Base-by-base conservation (phyloP, 1,140 invertebrate genomes). In the Drosophila mayri region DNA sequence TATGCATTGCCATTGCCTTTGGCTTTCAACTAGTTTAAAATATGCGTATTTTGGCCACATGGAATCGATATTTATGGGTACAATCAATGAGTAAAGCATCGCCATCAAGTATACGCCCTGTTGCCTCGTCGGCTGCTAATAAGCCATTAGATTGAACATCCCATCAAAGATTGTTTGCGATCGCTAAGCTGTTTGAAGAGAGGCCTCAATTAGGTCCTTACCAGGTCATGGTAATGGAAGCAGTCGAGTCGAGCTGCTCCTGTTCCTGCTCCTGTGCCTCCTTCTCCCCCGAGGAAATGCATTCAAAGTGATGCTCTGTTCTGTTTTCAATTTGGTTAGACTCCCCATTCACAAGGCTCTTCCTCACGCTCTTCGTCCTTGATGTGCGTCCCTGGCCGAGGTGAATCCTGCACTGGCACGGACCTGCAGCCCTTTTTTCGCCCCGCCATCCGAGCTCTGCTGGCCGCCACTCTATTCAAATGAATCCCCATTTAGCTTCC, bases 401-500 rank as follows among this genome's bases (percentile, higher is more conserved):
- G 28, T 16, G 37, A 30, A 16, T 37, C 20, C 37, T 18, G 46
- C n/a, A 18, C 62, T 54, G 62, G 22, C 66, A 35, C 32, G 47
- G 30, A 47, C 63, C 50, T 72, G 68, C 65, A 57, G 59, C 57
- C 54, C 58, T 11, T 76, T 63, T 65, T 50, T 11, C 18, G 25
- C 32, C 50, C 54, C 66, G 52, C 49, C 59, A 25, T 65, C 47
- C 38, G 41, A 30, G 22, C n/a, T 25, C 54, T 38, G 37, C 35
- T 18, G 38, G 49, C 79, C 71, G 60, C 74, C 79, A 79, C 78
- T 86, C 83, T 72, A 86, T 86, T 86, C 83, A 86, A 86, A 86
- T 86, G 83, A 81, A 82, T 86, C 79, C 82, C 83, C 76, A 74
- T 86, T 86, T 86, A 83, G 83, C 83, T 86, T 79, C 75, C 83